phyloP scores from a whole-genome alignment of 2,113 vertebrate genomes.

The Scomber scombrus region DNA sequence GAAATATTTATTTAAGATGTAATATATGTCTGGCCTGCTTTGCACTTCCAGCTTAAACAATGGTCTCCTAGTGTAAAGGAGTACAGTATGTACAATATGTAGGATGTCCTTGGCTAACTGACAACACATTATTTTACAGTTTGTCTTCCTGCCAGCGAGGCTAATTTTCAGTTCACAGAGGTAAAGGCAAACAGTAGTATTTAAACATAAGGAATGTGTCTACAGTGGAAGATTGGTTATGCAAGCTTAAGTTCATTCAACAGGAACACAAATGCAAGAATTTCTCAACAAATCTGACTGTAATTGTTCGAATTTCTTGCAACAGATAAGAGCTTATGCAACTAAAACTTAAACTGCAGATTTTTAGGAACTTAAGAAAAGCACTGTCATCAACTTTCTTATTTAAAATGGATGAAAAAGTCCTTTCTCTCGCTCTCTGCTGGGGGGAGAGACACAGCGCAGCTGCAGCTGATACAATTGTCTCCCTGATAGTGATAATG shows the following conservation, averaged over 20 bases:
- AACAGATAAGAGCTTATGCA: conserved; percentile 21
- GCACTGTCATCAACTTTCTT: not conserved
- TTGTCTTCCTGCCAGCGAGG: not conserved
- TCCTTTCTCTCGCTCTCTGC: not conserved
- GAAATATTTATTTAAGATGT: not conserved
- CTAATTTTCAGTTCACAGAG: conserved; percentile 22
- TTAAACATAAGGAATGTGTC: not conserved
- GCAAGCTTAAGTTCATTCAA: not conserved
- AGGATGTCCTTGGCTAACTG: conserved; percentile 6
- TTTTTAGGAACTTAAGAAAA: not conserved
- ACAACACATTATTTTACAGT: conserved; percentile 5
- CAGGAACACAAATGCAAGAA: not conserved
- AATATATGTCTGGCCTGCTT: not conserved
- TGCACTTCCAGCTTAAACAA: conserved; percentile 27
- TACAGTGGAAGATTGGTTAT: not conserved
- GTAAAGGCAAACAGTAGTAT: conserved; percentile 25
- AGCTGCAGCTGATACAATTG: not conserved
- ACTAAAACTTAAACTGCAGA: conserved; percentile 3
- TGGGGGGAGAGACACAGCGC: not conserved
- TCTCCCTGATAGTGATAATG: not conserved
- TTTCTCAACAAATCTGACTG: conserved; percentile 13
- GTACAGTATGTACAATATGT: conserved; percentile 30
- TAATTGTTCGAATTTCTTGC: conserved; percentile 6
- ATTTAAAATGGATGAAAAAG: not conserved
- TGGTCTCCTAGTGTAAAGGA: not conserved